Evolutionary conservation across 2,797 vertebrate species (phyloP).

Genomic region (Bryconaethiops microstoma): DNA sequence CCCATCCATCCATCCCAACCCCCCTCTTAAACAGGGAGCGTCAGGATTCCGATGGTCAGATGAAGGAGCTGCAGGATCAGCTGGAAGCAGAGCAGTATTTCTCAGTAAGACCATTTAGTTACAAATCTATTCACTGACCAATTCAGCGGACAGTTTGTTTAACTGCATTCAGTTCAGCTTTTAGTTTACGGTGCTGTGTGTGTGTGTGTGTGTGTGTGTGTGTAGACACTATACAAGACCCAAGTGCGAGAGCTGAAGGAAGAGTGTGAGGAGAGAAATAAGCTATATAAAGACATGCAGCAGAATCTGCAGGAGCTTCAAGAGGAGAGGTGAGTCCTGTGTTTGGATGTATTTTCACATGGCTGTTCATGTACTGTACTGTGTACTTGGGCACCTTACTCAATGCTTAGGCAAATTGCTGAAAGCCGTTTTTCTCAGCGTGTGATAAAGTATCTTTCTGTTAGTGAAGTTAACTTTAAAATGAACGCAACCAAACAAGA

Average conservation of each 20-base stretch:
- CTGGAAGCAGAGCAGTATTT: conserved; percentile 98
- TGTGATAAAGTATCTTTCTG: too few species aligned
- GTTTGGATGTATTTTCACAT: too few species aligned
- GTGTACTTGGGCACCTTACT: too few species aligned
- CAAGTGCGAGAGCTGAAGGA: conserved; percentile 96
- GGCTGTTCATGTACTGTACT: too few species aligned
- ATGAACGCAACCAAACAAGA: too few species aligned
- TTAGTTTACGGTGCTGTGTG: too few species aligned
- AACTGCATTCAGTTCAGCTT: too few species aligned
- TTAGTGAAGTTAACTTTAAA: too few species aligned
- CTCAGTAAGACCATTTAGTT: conserved; percentile 79
- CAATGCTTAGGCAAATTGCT: too few species aligned
- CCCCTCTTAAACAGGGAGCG: conserved; percentile 80
- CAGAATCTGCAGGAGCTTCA: conserved; percentile 88
- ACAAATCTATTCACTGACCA: not conserved
- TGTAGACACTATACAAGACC: conserved; percentile 95
- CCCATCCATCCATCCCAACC: too few species aligned
- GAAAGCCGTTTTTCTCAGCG: too few species aligned
- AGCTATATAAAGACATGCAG: conserved; percentile 86
- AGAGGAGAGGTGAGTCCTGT: conserved; percentile 86
- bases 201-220: conserved; percentile 9
- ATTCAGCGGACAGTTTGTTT: not conserved
- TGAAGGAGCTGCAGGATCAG: conserved; percentile 98
- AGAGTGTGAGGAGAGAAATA: conserved; percentile 90
- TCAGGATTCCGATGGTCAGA: conserved; percentile 95